Percentiles rank a stretch among this genome's conserved stretches.
phyloP scores from a whole-genome alignment of 2,113 vertebrate species.

The Dasyurus viverrinus region DNA sequence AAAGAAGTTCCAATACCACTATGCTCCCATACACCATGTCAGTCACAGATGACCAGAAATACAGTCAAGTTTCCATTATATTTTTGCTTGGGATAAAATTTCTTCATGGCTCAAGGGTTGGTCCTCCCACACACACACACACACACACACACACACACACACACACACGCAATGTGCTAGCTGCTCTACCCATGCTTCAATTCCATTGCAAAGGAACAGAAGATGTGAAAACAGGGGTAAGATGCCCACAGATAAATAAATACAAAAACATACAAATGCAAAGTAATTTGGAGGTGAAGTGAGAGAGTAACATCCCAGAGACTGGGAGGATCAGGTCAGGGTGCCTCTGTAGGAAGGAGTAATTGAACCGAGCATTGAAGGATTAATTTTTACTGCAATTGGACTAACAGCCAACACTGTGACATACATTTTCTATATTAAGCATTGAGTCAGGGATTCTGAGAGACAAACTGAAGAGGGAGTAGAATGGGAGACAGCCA shows the following conservation, averaged over 20 bases:
- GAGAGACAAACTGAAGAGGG: not conserved
- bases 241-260: not conserved
- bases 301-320: not conserved
- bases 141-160: not conserved
- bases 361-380: not conserved
- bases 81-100: not conserved
- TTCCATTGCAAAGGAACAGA: not conserved
- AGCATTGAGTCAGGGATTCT: not conserved
- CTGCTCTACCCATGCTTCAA: not conserved
- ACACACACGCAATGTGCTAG: not conserved
- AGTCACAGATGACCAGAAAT: not conserved
- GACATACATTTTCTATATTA: not conserved
- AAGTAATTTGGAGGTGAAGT: not conserved
- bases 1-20: too few species aligned
- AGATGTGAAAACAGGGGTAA: not conserved
- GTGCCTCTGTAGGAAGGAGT: too few species aligned
- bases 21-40: not conserved
- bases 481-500: not conserved
- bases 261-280: not conserved
- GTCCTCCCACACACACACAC: too few species aligned
- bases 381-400: not conserved
- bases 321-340: not conserved
- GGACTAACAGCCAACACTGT: not conserved
- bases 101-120: not conserved
- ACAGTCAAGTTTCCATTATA: not conserved